These are phyloP conservation scores for Martes martes DNA, from an alignment of 2,113 vertebrate species.

Conservation along the genomic window DNA sequence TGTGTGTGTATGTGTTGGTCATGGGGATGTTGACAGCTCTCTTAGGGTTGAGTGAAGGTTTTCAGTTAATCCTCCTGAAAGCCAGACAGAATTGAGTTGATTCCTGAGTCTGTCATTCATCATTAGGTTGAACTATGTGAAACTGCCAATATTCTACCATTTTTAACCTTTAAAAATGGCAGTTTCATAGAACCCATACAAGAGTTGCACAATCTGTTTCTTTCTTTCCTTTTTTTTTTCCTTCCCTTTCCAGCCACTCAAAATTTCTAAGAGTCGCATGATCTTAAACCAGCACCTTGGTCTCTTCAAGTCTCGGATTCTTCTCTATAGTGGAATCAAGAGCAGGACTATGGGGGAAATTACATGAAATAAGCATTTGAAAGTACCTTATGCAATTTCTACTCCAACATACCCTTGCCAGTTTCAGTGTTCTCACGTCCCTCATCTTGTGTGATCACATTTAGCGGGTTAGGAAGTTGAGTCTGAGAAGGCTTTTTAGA, in stretches of 20 bases:
- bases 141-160: background rate
- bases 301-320: background rate
- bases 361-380: background rate
- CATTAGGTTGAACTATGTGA: background rate
- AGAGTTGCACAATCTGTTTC: background rate
- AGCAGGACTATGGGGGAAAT: background rate
- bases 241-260: background rate
- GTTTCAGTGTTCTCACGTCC: background rate
- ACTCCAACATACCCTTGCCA: background rate
- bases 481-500: background rate
- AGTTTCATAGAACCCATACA: background rate
- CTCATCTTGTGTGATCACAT: background rate
- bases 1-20: too few species aligned
- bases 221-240: background rate
- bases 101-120: background rate
- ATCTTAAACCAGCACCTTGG: background rate
- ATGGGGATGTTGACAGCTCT: background rate
- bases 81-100: background rate
- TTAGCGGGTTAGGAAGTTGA: background rate
- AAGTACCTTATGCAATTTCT: background rate
- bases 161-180: background rate
- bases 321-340: background rate
- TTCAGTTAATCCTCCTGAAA: background rate
- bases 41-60: background rate
- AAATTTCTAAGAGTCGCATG: background rate